A percentile compares a stretch with the other conserved stretches of the same genome.
phyloP scores from a whole-genome alignment of 2,888 invertebrate species.

The Aphelenchoides bicaudatus region DNA sequence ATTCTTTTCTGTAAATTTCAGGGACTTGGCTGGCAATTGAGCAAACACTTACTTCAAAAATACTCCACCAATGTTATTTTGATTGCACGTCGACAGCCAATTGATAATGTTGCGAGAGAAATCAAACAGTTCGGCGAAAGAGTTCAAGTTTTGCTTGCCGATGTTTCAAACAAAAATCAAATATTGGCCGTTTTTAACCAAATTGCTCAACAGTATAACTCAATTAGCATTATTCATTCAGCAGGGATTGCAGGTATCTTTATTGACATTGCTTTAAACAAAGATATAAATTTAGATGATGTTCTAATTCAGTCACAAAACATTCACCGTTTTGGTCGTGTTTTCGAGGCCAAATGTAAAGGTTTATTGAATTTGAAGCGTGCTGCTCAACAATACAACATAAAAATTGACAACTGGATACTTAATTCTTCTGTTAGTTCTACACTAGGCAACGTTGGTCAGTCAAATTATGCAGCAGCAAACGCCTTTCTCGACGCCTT shows the following conservation, averaged over 20 bases:
- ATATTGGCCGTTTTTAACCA: slow-evolving; percentile 26
- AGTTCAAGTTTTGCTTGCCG: slow-evolving; percentile 16
- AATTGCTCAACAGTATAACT: slow-evolving; percentile 7
- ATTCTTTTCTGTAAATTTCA: slow-evolving; percentile 53
- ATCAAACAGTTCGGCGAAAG: not conserved
- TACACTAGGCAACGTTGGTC: slow-evolving; percentile 52
- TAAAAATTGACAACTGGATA: slow-evolving; percentile 35
- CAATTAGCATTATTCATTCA: slow-evolving; percentile 43
- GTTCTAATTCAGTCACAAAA: slow-evolving; percentile 41
- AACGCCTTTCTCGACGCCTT: slow-evolving; percentile 43
- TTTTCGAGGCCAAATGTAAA: slow-evolving; percentile 43
- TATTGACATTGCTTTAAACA: too few relatives aligned
- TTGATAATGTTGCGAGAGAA: not conserved
- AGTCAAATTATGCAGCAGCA: slow-evolving; percentile 50
- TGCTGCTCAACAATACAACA: too few relatives aligned
- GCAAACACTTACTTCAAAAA: slow-evolving; percentile 25
- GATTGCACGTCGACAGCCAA: not conserved
- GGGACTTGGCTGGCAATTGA: slow-evolving; percentile 51
- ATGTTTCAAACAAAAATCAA: slow-evolving; percentile 31
- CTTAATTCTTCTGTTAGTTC: slow-evolving; percentile 52
- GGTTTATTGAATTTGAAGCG: slow-evolving; percentile 39
- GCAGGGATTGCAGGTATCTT: slow-evolving; percentile 50
- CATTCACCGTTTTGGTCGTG: slow-evolving; percentile 34
- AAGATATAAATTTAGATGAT: too few relatives aligned
- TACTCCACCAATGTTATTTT: slow-evolving; percentile 9